Conservation (phyloP, 2,888 invertebrate genomes). For the Tridacna gigas region DNA sequence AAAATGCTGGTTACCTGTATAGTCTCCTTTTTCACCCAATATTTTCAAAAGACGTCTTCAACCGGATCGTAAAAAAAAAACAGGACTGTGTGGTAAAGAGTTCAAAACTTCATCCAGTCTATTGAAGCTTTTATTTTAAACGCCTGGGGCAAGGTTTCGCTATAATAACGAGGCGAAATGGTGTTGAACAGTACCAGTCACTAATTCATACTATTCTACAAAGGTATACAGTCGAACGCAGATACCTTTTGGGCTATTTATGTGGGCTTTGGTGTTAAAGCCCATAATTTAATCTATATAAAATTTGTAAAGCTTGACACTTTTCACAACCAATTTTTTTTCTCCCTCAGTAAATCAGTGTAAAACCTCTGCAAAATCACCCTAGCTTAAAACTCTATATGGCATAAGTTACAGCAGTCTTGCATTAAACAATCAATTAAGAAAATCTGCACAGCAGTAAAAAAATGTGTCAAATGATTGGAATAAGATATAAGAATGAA, state of each 20-base stretch:
- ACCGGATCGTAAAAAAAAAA: neutral
- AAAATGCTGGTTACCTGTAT: neutral
- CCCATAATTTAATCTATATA: slow-evolving; percentile 20
- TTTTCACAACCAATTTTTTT: neutral
- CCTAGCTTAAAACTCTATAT: no score
- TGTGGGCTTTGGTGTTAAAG: slow-evolving; percentile 16
- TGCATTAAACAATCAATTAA: no score
- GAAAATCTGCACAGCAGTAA: no score
- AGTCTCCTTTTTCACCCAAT: neutral
- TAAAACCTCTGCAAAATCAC: no score
- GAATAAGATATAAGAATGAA: no score
- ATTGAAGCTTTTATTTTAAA: slow-evolving; percentile 15
- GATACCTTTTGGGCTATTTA: slow-evolving; percentile 26
- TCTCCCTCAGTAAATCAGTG: neutral
- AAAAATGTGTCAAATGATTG: no score
- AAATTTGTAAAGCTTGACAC: neutral
- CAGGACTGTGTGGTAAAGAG: neutral
- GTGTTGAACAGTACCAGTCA: slow-evolving; percentile 41
- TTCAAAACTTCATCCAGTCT: neutral
- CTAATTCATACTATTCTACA: slow-evolving; percentile 27
- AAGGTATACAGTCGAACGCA: slow-evolving; percentile 7
- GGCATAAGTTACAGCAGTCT: no score
- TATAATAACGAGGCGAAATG: slow-evolving; percentile 23
- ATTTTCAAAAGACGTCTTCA: neutral
- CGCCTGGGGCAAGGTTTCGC: slow-evolving; percentile 6